These are phyloP conservation scores for Cephalophus harveyi DNA, from an alignment of 2,113 vertebrate genomes.

Conservation along the genomic window DNA sequence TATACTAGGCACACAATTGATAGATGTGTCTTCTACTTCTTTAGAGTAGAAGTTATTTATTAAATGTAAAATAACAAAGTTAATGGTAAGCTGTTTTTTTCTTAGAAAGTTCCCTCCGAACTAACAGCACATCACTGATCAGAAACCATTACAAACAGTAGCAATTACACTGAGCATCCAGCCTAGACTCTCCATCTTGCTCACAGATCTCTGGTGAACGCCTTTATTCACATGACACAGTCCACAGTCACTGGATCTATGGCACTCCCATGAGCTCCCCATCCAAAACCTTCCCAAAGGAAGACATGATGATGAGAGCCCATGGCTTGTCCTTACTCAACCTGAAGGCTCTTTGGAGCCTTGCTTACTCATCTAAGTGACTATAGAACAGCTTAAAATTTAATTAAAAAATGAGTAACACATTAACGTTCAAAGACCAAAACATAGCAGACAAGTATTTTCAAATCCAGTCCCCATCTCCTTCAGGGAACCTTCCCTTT, in stretches of 20 bases:
- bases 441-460: slow-evolving; percentile 2
- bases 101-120: neutral
- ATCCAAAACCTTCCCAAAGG: neutral
- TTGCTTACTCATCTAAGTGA: slow-evolving; percentile 12
- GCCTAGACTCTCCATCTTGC: neutral
- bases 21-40: neutral
- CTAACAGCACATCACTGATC: neutral
- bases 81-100: neutral
- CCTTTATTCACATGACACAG: neutral
- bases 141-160: neutral
- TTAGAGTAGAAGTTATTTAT: neutral
- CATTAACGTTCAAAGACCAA: neutral
- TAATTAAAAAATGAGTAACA: neutral
- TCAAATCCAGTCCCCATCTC: neutral
- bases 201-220: neutral
- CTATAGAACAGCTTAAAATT: neutral
- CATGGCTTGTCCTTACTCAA: neutral
- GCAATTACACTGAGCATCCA: neutral
- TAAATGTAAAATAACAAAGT: neutral
- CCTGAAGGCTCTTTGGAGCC: neutral
- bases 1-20: neutral
- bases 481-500: neutral
- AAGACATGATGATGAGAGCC: neutral
- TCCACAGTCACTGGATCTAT: neutral
- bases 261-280: neutral